These are phyloP conservation scores for Eciton burchellii DNA, from an alignment of 1,140 invertebrate genomes.

Conservation along the genomic window DNA sequence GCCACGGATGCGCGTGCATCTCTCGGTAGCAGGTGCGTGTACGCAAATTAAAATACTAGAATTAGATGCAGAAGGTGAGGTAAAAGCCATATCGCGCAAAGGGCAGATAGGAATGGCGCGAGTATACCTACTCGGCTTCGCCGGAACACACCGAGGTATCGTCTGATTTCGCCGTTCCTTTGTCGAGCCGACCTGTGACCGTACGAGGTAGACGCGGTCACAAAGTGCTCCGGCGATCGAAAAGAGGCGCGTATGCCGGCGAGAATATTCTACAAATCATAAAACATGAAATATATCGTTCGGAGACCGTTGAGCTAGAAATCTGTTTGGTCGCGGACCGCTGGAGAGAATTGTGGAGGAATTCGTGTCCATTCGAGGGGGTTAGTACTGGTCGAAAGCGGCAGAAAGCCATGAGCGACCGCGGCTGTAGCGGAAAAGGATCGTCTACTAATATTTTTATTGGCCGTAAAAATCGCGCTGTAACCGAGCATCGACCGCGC, in stretches of 20 bases:
- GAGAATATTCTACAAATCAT: constrained; percentile 78
- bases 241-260: constrained; percentile 47
- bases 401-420: constrained; percentile 53
- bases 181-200: constrained; percentile 33
- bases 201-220: constrained; percentile 23
- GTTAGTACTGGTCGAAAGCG: constrained; percentile 44
- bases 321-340: constrained; percentile 61
- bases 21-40: background rate
- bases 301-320: constrained; percentile 60
- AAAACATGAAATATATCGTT: constrained; percentile 78
- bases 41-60: background rate
- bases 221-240: constrained; percentile 63
- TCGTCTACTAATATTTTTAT: constrained; percentile 81
- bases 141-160: background rate
- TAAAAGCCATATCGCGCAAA: background rate
- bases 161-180: constrained; percentile 50
- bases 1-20: background rate
- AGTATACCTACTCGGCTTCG: background rate
- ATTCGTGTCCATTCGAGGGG: constrained; percentile 59
- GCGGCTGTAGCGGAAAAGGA: constrained; percentile 63
- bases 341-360: constrained; percentile 60
- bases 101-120: background rate
- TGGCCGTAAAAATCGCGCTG: constrained; percentile 78
- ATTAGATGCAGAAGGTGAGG: background rate
- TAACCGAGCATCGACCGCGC: background rate